Evolutionary conservation across 2,888 invertebrate genomes (phyloP), one percentile per base, ranked within the genome.

Genomic region (Tiliacea citrago): DNA sequence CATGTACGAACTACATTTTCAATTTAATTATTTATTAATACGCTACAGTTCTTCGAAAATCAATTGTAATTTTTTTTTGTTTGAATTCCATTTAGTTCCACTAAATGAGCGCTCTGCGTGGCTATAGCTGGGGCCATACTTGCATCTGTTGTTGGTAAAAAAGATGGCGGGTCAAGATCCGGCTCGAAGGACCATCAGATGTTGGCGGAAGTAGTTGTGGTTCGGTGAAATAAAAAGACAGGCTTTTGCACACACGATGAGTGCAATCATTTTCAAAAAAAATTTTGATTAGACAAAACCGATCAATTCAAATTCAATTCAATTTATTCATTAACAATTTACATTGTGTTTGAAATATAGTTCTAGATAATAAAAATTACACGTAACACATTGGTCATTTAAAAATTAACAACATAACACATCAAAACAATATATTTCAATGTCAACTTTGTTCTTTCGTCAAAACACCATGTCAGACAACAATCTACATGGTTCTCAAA

Each of bases 21-120:
- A 21, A 73, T 42, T 21, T 51, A 8, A 65, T 78, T 65, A 35
- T 35, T 35, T 35, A 68, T 8, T 35, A 47, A 57, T n/a, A 47
- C 16, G 68, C 16, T 29, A n/a, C 8, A 39, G 45, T 24, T 65
- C n/a, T 53, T 72, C 16, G 21, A 29, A 35, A 77, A 63, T 45
- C 57, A 24, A 55, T 61, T 78, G 47, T 49, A 35, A 47, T 35
- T 0, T 10, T 73, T 60, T 78, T 77, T 78, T 77, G 53, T 61
- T 66, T 35, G 6, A 24, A 39, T 53, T 65, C 49, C 29, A 73
- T 51, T 77, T 73, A 24, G 79, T 77, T 73, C 66, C 73, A 61
- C 42, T 66, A 13, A 53, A 72, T 66, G 35, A 63, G 57, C 6
- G 42, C 8, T 6, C 29, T 39, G 53, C 18, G 58, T 51, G 42